A percentile compares a stretch with the other conserved stretches of the same genome.
phyloP scores from a whole-genome alignment of 2,113 vertebrate genomes.

The Diphyllodes magnificus region DNA sequence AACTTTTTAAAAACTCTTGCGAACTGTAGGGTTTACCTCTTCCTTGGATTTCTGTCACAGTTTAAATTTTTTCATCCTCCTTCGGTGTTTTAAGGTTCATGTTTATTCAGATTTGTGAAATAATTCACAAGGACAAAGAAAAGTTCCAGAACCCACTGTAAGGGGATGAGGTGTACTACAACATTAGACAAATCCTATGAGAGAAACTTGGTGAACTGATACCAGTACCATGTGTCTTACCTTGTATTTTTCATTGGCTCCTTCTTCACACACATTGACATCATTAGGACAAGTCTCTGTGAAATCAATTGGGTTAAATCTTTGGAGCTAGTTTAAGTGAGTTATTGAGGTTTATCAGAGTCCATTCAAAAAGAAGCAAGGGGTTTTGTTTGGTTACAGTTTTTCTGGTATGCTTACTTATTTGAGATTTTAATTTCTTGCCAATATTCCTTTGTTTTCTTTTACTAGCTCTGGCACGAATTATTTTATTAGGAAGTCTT shows the following conservation, averaged over 20 bases:
- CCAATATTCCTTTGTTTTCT: background rate
- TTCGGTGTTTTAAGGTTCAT: background rate
- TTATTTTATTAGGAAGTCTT: background rate
- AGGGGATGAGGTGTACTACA: background rate
- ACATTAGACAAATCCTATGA: background rate
- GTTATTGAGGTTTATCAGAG: background rate
- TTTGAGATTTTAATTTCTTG: background rate
- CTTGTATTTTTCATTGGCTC: background rate
- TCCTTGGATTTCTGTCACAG: background rate
- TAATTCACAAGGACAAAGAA: background rate
- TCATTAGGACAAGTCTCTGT: background rate
- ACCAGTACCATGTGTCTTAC: background rate
- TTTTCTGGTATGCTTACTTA: background rate
- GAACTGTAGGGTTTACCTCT: background rate
- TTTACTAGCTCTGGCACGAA: background rate
- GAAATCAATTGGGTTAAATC: background rate
- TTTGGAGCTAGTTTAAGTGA: background rate
- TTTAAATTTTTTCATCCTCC: background rate
- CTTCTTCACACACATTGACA: background rate
- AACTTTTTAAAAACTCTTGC: background rate
- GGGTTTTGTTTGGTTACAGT: fast-evolving
- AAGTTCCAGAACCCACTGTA: background rate
- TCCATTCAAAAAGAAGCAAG: background rate
- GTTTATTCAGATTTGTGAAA: background rate
- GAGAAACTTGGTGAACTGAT: background rate